Conservation (phyloP, 2,113 vertebrate species). For the Rhineura floridana region DNA sequence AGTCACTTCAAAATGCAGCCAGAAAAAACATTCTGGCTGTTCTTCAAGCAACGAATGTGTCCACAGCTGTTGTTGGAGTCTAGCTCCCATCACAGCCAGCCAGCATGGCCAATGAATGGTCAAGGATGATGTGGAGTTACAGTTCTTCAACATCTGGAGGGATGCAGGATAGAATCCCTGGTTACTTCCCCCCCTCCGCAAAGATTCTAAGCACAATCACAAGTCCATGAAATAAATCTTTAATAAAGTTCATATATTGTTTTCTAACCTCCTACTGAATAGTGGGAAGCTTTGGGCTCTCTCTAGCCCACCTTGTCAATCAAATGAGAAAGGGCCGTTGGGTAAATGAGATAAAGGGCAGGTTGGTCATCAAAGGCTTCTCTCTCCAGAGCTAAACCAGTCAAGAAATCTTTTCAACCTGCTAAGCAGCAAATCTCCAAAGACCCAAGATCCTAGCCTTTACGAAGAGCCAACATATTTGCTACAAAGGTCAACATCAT, state of each 20-base stretch:
- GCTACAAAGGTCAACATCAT: slow-evolving; percentile 70
- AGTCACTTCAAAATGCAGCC: no score
- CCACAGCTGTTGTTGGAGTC: neutral
- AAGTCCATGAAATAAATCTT: neutral
- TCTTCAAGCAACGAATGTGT: no score
- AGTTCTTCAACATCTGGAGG: neutral
- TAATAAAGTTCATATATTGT: slow-evolving; percentile 32
- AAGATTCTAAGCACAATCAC: neutral
- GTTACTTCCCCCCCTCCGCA: neutral
- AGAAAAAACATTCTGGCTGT: no score
- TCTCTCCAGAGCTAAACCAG: neutral
- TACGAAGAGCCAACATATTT: slow-evolving; percentile 55
- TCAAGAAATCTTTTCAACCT: slow-evolving; percentile 45
- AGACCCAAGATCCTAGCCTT: slow-evolving; percentile 51
- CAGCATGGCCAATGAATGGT: neutral
- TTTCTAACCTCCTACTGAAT: slow-evolving; percentile 47
- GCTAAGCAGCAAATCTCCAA: slow-evolving; percentile 49
- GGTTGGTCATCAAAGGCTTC: slow-evolving; percentile 34
- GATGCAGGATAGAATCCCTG: no score
- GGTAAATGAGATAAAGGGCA: slow-evolving; percentile 52
- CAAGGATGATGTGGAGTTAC: neutral
- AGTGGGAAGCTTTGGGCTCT: neutral
- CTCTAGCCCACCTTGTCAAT: slow-evolving; percentile 54
- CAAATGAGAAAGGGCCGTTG: slow-evolving; percentile 61
- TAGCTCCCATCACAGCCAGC: neutral